Percentiles rank a stretch among this genome's conserved stretches.
Evolutionary conservation across 2,797 vertebrate species (phyloP).

Genomic region (Hydrolagus colliei): DNA sequence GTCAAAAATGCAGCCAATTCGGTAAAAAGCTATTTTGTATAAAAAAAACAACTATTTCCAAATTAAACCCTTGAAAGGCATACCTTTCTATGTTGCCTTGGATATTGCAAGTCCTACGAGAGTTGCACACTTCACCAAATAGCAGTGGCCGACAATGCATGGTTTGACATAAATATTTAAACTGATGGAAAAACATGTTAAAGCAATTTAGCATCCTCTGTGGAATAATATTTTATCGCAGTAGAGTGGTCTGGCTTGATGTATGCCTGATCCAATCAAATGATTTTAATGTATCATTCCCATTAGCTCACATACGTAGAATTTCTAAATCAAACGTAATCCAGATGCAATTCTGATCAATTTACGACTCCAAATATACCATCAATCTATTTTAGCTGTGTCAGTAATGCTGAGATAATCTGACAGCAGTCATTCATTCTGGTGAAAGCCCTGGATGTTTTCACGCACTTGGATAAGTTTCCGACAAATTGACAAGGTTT

Average conservation of each 20-base stretch:
- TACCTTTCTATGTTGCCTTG: neutral
- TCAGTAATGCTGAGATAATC: neutral
- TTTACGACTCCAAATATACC: neutral
- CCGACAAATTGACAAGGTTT: neutral
- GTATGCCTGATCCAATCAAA: neutral
- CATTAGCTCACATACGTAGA: neutral
- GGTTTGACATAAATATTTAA: constrained; percentile 12
- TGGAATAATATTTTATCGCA: neutral
- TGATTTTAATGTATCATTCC: constrained; percentile 1
- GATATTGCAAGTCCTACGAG: neutral
- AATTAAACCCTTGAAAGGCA: no score
- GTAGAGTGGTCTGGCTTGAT: neutral
- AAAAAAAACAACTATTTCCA: no score
- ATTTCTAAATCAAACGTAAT: neutral
- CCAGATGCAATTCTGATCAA: neutral
- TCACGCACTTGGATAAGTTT: neutral
- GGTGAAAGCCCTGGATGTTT: neutral
- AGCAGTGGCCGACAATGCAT: neutral
- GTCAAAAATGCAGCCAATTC: no score
- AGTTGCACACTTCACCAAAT: neutral
- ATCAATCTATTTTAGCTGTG: neutral
- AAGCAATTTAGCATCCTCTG: neutral
- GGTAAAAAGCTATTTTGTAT: no score
- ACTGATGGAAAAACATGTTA: neutral
- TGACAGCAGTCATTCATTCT: neutral